Percentiles rank a stretch among this genome's conserved stretches.
Conservation (phyloP, 1,140 invertebrate genomes). For the Drosophila fuyamai region DNA sequence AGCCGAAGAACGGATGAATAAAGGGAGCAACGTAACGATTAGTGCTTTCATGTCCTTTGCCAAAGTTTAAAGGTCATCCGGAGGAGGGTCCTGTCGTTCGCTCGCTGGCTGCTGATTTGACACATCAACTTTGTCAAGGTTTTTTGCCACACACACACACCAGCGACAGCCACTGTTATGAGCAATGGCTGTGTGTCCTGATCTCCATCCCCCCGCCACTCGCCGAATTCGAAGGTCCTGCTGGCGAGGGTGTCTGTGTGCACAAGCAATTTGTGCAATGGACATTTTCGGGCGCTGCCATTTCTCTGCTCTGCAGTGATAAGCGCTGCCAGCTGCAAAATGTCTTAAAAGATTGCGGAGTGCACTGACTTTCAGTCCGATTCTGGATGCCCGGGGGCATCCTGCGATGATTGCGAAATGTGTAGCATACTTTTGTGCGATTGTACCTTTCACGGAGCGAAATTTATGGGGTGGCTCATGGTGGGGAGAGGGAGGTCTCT, state of each 20-base stretch:
- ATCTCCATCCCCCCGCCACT: background rate
- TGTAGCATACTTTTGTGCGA: constrained; percentile 53
- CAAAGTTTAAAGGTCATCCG: constrained; percentile 83
- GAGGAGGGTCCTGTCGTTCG: constrained; percentile 31
- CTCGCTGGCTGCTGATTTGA: constrained; percentile 74
- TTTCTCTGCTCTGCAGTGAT: constrained; percentile 64
- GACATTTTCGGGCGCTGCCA: constrained; percentile 68
- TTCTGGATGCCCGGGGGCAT: constrained; percentile 19
- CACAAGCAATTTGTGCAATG: constrained; percentile 78
- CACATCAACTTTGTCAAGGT: constrained; percentile 82
- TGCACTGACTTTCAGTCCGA: constrained; percentile 64
- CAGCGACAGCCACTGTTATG: constrained; percentile 68
- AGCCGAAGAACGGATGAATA: constrained; percentile 65
- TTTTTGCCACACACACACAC: constrained; percentile 60
- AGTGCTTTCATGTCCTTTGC: constrained; percentile 84
- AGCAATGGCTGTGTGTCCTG: constrained; percentile 56
- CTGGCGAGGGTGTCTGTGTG: constrained; percentile 45
- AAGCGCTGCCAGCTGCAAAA: constrained; percentile 77
- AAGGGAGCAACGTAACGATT: constrained; percentile 84
- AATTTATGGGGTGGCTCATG: background rate
- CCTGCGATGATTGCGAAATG: constrained; percentile 54
- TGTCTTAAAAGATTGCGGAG: constrained; percentile 77
- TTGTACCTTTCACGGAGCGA: constrained; percentile 25
- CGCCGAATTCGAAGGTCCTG: background rate
- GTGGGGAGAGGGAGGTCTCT: background rate